A percentile compares a stretch with the other conserved stretches of the same genome.
phyloP scores from a whole-genome alignment of 1,140 invertebrate species.

The Pogonomyrmex californicus region DNA sequence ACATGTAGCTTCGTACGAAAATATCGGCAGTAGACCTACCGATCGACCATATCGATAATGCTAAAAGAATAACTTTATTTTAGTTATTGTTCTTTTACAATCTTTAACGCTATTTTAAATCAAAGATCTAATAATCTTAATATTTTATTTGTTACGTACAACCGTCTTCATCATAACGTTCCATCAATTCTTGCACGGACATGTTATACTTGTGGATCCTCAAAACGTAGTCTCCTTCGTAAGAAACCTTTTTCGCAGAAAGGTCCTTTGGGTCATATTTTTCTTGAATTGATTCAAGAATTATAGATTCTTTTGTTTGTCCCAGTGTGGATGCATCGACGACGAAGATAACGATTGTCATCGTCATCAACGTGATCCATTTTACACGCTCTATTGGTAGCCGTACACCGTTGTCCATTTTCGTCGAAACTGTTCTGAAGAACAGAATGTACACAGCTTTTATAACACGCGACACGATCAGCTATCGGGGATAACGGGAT shows the following conservation, averaged over 20 bases:
- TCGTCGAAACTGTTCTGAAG: conserved; percentile 52
- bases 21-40: conserved; percentile 90
- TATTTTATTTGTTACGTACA: conserved; percentile 48
- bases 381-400: conserved; percentile 52
- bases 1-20: conserved; percentile 83
- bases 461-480: conserved; percentile 82
- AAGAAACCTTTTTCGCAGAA: conserved; percentile 84
- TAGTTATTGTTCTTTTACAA: background rate
- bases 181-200: conserved; percentile 78
- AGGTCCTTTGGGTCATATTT: conserved; percentile 64
- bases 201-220: conserved; percentile 79
- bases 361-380: conserved; percentile 49
- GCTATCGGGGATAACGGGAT: conserved; percentile 81
- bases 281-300: conserved; percentile 26
- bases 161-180: conserved; percentile 65
- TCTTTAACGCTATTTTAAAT: background rate
- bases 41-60: conserved; percentile 90
- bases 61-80: conserved; percentile 81
- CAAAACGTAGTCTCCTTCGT: conserved; percentile 87
- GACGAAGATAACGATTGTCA: conserved; percentile 52
- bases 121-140: background rate
- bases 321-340: conserved; percentile 43
- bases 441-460: conserved; percentile 81
- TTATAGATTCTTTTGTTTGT: background rate
- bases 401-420: conserved; percentile 57